Base-by-base conservation (phyloP, 2,113 vertebrate genomes). In the Myiagra hebetior region DNA sequence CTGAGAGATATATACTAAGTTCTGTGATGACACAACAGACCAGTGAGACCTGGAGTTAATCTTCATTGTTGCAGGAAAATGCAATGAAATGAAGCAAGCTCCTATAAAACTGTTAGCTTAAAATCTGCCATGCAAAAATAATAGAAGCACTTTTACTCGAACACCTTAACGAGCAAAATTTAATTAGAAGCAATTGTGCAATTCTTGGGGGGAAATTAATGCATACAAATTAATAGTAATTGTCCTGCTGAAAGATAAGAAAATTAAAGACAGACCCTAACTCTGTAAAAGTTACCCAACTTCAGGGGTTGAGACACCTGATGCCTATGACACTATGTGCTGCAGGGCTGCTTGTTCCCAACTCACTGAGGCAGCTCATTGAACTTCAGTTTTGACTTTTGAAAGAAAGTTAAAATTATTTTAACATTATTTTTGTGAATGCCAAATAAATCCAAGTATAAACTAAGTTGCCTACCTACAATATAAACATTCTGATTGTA, bases 131-230 rank as follows among this genome's bases (percentile, higher is more conserved):
- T 41, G 67, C 72, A 93, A 96, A 96, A 97, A 97, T 95, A 97
- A 93, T 65, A 94, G 73, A 92, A 64, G 47, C 72, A 93, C 84
- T 97, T 96, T 95, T 87, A 62, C 26, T 84, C 73, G 83, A 77
- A 84, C 82, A 85, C 39, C 30, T 92, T 41, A 30, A 84, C 3
- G 28, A 50, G 62, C 33, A 81, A 74, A 93, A 95, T 96, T 94
- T 96, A 89, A 93, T 96, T 96, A 94, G 91, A 94, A 97, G 92
- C 15, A 96, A 85, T 77, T 87, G 30, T 49, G 89, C 57, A 97
- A 85, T 91, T 89, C 77, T 91, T 64, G 70, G 50, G 92, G 75
- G 46, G 53, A 92, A 95, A 95, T 87, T 83, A 31, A 55, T 74
- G 56, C 94, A 89, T 69, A 33, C 21, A 84, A 96, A 96, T 87